Evolutionary conservation across 2,113 vertebrate species (phyloP), one percentile per base, ranked within the genome.

Genomic region (Donacobius atricapilla): DNA sequence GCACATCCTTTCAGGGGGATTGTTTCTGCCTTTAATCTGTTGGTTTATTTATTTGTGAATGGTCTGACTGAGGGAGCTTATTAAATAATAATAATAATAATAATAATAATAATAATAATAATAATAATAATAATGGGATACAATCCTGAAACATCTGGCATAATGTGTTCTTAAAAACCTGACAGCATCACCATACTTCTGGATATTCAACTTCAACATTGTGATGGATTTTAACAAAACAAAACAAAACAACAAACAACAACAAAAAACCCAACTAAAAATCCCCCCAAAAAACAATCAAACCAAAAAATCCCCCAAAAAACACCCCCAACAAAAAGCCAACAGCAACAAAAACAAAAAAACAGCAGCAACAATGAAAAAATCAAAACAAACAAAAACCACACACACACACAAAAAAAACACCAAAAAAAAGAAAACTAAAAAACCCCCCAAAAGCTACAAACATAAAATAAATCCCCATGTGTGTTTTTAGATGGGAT

Each of bases 1-100:
- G 72, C 71, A 64, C 63, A 47, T 86, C 75, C 69, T 80, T 90
- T 90, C 28, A 70, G 71, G 25, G 24, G 39, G 33, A 14, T 30
- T 60, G 37, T 2, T 87, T 86, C 72, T 94, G 65, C 65, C 54
- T 56, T 86, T 60, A 50, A 56, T 35, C 56, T 82, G 15, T 47
- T 87, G 68, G 64, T 94, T 93, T 90, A 63, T 90, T 91, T 95
- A 68, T 91, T 80, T 92, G 56, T 42, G 31, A 80, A 63, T 25
- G 9, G 45, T 39, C 61, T 57, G 87, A 60, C n/a, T 88, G 84
- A 73, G 57, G 58, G 25, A 79, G 37, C 39, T 78, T 50, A 68
- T 87, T 84, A 93, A 94, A 65, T 39, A 72, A 53, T 72, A 15
- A 75, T 68, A 83, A 70, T 65, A 50, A 84, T 45, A 15, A 44